Base-by-base conservation (phyloP, 1,140 invertebrate genomes). In the Drosophila pruinosa region DNA sequence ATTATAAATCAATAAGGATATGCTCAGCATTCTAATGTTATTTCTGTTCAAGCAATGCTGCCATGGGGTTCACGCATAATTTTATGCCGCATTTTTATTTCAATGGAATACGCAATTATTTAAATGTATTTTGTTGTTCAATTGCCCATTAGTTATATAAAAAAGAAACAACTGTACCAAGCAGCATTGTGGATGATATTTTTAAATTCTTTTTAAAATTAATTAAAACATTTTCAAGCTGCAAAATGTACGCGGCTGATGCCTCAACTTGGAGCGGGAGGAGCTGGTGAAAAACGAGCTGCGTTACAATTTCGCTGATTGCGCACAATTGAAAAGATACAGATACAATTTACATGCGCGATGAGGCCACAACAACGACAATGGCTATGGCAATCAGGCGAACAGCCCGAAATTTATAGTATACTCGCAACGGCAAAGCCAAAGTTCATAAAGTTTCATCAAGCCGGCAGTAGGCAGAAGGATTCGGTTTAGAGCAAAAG, bases 371-470 rank as follows among this genome's bases (percentile, higher is more conserved):
- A 28, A 12, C 17, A 62, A 61, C 39, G 26, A 24, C 21, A 36
- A 58, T 19, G 53, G 36, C 75, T 78, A 85, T 71, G 70, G 77
- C 82, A 85, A 85, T 85, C 81, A 85, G 81, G 53, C 38, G 65
- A 80, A 64, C 73, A 58, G 36, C 43, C 58, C 14, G 26, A 78
- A 88, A 86, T 86, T 86, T 86, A 86, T 85, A 74, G 81, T 75
- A 64, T 63, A 86, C 74, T 78, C 81, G 77, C 21, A 36, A 74
- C 57, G 45, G 56, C 50, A 61, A 65, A 88, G 83, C 75, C 82
- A 82, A 89, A 88, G 82, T 88, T 88, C 83, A 88, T 88, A 88
- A 88, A 88, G 75, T 88, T 88, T 88, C 82, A 89, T 88, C 82
- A 88, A 69, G 62, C 62, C 41, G 73, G 31, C 57, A 36, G 36